These are phyloP conservation scores for Danio albolineatus DNA, from an alignment of 2,797 vertebrate species.

Conservation along the genomic window DNA sequence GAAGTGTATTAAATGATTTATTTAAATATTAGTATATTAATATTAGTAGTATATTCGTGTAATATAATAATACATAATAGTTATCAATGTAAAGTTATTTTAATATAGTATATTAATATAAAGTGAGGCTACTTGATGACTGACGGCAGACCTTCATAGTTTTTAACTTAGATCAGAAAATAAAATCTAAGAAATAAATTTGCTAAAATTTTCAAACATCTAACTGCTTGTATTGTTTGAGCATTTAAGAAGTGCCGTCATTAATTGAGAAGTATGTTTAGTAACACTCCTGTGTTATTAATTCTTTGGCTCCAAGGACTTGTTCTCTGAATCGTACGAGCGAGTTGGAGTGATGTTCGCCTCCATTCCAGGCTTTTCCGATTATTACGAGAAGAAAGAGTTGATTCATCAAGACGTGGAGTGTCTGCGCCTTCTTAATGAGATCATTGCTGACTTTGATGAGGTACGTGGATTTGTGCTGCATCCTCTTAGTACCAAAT, in stretches of 20 bases:
- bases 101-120: too few relatives aligned
- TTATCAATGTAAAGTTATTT: too few relatives aligned
- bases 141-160: background rate
- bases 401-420: constrained; percentile 87
- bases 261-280: background rate
- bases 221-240: background rate
- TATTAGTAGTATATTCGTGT: too few relatives aligned
- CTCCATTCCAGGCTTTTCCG: constrained; percentile 87
- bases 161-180: background rate
- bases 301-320: constrained; percentile 41
- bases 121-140: background rate
- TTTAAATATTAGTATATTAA: too few relatives aligned
- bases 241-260: background rate
- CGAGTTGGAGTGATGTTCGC: constrained; percentile 86
- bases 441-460: constrained; percentile 86
- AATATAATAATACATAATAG: too few relatives aligned
- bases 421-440: constrained; percentile 86
- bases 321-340: constrained; percentile 87
- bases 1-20: too few relatives aligned
- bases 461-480: constrained; percentile 64
- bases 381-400: constrained; percentile 84
- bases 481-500: constrained; percentile 1
- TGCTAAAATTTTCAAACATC: background rate
- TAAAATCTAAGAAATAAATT: background rate
- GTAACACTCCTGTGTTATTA: background rate